Evolutionary conservation across 30 jellyfish, hydroid and myxozoan species (phyloP).

Genomic region (Mastigias papua): DNA sequence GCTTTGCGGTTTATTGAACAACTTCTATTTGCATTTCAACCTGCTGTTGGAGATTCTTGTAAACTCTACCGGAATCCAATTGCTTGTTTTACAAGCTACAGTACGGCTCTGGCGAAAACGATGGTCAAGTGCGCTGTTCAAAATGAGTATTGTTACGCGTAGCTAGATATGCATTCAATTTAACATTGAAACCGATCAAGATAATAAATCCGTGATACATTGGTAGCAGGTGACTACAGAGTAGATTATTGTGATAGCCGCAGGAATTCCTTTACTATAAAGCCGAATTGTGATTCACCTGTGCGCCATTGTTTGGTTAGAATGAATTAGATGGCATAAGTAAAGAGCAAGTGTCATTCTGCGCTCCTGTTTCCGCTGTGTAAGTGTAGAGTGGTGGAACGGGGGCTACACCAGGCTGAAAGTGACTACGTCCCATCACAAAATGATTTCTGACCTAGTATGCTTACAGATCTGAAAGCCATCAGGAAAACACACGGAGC

Average conservation of each 20-base stretch:
- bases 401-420: not conserved
- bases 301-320: constrained; percentile 81
- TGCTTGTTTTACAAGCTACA: constrained; percentile 13
- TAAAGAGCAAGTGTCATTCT: constrained; percentile 78
- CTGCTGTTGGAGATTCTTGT: constrained; percentile 46
- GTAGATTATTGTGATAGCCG: constrained; percentile 77
- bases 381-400: not conserved
- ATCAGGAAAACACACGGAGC: too few relatives aligned
- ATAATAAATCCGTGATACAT: constrained; percentile 62
- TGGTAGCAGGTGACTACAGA: constrained; percentile 92
- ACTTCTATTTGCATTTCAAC: constrained; percentile 61
- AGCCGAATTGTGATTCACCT: constrained; percentile 86
- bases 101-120: constrained; percentile 41
- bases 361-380: constrained; percentile 74
- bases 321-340: constrained; percentile 61
- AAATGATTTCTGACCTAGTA: not conserved
- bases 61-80: constrained; percentile 42
- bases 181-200: constrained; percentile 68
- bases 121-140: constrained; percentile 49
- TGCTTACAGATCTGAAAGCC: too few relatives aligned
- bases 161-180: constrained; percentile 55
- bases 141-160: constrained; percentile 34
- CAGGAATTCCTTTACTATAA: constrained; percentile 75
- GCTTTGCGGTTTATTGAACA: constrained; percentile 21
- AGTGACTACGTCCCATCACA: not conserved